Conservation (phyloP, 2,113 vertebrate species). For the Petrocephalus zakoni region DNA sequence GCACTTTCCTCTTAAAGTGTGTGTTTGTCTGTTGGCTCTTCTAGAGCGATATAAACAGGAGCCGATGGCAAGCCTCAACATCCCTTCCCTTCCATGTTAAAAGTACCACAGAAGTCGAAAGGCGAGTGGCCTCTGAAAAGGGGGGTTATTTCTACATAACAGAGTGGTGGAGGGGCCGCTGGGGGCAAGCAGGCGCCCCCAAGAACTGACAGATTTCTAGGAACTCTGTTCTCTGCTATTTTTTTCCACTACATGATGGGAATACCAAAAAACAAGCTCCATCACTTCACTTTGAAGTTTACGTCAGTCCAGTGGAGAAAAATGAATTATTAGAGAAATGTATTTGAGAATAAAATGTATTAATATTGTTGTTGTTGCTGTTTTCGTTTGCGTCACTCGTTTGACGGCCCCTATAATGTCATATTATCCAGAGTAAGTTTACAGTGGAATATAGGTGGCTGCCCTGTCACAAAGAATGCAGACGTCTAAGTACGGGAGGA, state of each 20-base stretch:
- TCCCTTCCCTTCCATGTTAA: neutral
- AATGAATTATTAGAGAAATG: neutral
- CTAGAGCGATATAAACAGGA: neutral
- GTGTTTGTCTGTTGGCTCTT: neutral
- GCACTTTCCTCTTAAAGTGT: conserved; percentile 45
- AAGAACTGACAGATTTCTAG: neutral
- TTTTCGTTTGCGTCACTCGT: too few species aligned
- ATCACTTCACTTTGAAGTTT: neutral
- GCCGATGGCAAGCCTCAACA: conserved; percentile 8
- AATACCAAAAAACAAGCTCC: neutral
- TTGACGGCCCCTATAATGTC: too few species aligned
- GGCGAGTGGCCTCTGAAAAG: neutral
- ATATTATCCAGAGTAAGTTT: neutral
- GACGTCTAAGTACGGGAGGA: neutral
- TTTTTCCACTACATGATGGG: neutral
- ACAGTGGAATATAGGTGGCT: neutral
- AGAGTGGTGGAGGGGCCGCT: neutral
- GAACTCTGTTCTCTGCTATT: neutral
- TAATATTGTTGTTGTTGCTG: neutral
- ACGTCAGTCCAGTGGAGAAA: neutral
- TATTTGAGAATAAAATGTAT: neutral
- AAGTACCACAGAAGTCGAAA: neutral
- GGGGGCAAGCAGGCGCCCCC: neutral
- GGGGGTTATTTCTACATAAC: neutral
- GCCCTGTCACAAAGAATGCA: neutral